Evolutionary conservation across 2,888 invertebrate species (phyloP), one percentile per base, ranked within the genome.

Genomic region (Parapristionchus giblindavisi): DNA sequence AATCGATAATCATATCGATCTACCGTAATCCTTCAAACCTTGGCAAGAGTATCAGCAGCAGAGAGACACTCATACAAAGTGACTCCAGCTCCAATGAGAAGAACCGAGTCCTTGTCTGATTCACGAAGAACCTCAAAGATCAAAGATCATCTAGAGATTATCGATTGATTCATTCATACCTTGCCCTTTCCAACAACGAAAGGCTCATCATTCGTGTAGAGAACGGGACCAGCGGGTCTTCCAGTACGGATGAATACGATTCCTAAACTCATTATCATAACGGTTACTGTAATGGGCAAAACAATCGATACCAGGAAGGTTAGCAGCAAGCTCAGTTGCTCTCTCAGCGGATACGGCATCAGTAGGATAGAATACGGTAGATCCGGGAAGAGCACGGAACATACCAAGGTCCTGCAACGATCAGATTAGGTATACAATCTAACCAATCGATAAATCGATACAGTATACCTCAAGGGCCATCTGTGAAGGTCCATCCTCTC

Each of bases 161-260:
- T 54, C 27, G 11, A 54, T n/a, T 61, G 14, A n/a, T 21, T 21
- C 40, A 27, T 27, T n/a, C 65, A 14, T 14, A 91, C 90, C 89
- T 91, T 91, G 27, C 90, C 90, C 83, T 91, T 89, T 72, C 91
- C 91, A 87, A 93, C 92, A 89, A 92, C 90, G 90, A 99, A 95
- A 2, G 90, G 88, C 82, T 95, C 94, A 78, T 94, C 92, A 88
- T 94, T 94, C 74, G 91, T 90, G 89, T 99, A 99, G 65, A 99
- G 89, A 21, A 96, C 92, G 63, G 92, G 90, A 2, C 95, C 94
- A 86, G 93, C 93, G 75, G 99, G 98, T 1, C 99, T 91, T 36
- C 96, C 96, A 1, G 96, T 96, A 84, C 99, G 92, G 85, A 97
- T 94, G 91, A 96, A 99, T 88, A 96, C 96, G 85, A 98, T 92